Evolutionary conservation across 1,140 invertebrate species (phyloP), one percentile per base, ranked within the genome.

Genomic region (Drosophila nannoptera): DNA sequence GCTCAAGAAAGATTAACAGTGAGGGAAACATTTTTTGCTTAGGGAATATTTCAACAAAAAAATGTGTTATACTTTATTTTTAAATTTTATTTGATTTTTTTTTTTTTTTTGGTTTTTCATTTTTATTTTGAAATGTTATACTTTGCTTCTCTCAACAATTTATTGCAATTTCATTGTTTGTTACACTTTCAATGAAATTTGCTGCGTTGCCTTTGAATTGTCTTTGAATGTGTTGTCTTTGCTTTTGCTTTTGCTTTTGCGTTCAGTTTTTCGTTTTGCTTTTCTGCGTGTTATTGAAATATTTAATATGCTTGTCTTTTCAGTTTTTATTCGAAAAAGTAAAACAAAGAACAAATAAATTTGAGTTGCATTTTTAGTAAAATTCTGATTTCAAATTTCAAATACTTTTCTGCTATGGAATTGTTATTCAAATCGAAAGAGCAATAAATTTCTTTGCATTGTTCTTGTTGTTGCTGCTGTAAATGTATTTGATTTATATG

Each of bases 121-220:
- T 58, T 56, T 53, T 65, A 32, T 46, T 43, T 49, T 33, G 38
- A 55, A 52, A 53, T 65, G 53, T 65, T 70, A 66, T 66, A 66
- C 36, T 48, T 48, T 66, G 59, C 36, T 53, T 38, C 42, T 54
- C 48, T 66, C 66, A 48, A 70, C 62, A 70, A 66, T 70, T 70
- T 1, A 59, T 59, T 70, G 68, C 68, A 53, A 53, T 65, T 70
- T 70, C 68, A 70, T 70, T 66, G 68, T 70, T 66, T 66, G 62
- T 66, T 70, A 70, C 68, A 70, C 52, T 66, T 65, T 49, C 54
- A 66, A 70, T 70, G 67, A 31, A 4, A 43, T 50, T 69, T 69
- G 50, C 53, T 64, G 52, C 61, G 60, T 69, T 64, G 62, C 35
- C 9, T 49, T 46, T 32, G 35, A 52, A 60, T 38, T 31, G 35